Conservation (phyloP, 92 coral and sea anemone species). For the Micromussa lordhowensis region DNA sequence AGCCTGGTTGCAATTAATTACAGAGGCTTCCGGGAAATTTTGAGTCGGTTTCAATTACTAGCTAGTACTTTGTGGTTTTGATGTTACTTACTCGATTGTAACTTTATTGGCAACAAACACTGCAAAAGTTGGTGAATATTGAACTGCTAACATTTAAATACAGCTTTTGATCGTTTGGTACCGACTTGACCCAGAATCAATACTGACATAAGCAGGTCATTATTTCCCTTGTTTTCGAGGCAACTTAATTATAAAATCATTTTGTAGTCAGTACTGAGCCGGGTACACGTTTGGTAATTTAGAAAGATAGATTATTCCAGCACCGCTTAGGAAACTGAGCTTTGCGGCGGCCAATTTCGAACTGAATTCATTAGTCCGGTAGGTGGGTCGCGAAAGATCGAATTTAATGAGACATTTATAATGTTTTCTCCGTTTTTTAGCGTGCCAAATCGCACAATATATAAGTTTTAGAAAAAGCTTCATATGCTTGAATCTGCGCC, state of each 20-base stretch:
- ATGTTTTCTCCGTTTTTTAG: background rate
- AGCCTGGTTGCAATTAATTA: background rate
- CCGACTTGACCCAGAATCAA: background rate
- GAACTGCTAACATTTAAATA: background rate
- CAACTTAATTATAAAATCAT: background rate
- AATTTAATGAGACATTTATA: background rate
- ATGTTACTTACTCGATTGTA: background rate
- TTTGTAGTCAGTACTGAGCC: background rate
- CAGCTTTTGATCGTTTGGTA: background rate
- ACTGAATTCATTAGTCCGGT: background rate
- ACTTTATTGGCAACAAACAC: background rate
- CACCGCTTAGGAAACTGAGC: background rate
- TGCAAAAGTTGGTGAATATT: background rate
- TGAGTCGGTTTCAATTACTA: background rate
- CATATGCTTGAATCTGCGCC: background rate
- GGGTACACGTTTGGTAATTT: background rate
- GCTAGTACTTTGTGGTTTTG: background rate
- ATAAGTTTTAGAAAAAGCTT: background rate
- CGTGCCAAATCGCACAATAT: background rate
- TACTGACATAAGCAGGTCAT: background rate
- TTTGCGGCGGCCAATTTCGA: background rate
- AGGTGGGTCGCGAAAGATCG: background rate
- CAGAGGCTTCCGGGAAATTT: background rate
- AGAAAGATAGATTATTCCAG: background rate
- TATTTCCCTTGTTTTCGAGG: background rate